A percentile compares a stretch with the other conserved stretches of the same genome.
These are phyloP conservation scores for Jaculus jaculus DNA, from an alignment of 2,113 vertebrate species.

Conservation along the genomic window DNA sequence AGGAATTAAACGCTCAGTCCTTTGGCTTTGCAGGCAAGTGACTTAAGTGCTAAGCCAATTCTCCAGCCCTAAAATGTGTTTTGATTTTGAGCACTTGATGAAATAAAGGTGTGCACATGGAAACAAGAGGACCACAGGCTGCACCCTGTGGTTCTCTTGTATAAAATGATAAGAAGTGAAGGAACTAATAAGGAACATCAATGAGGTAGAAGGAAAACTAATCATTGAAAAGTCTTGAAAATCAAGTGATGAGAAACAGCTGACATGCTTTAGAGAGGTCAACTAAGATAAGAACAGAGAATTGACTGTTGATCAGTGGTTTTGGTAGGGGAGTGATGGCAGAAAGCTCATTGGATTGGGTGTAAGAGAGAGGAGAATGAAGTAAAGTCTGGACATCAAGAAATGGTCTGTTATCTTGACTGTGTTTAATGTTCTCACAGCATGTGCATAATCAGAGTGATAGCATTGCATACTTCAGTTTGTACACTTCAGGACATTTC, in stretches of 20 bases:
- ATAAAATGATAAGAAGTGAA: background rate
- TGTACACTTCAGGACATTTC: background rate
- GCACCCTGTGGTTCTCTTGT: background rate
- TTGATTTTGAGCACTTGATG: conserved; percentile 30
- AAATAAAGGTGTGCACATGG: background rate
- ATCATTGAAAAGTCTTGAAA: background rate
- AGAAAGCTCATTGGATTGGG: background rate
- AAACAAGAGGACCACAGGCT: background rate
- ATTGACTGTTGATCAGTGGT: background rate
- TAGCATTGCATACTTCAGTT: background rate
- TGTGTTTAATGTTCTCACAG: background rate
- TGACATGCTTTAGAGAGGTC: background rate
- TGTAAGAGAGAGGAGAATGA: background rate
- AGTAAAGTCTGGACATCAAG: background rate
- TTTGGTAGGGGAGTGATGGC: no score
- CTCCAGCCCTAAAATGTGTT: no score
- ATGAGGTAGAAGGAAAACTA: background rate
- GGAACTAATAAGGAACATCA: background rate
- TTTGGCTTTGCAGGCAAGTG: no score
- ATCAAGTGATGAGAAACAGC: background rate
- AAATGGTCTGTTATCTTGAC: background rate
- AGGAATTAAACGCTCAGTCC: no score
- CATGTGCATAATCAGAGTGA: background rate
- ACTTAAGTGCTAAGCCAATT: no score
- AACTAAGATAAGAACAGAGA: background rate